Conservation (phyloP, 35 echinoderm and acorn worm genomes). For the Stichopus chloronotus region DNA sequence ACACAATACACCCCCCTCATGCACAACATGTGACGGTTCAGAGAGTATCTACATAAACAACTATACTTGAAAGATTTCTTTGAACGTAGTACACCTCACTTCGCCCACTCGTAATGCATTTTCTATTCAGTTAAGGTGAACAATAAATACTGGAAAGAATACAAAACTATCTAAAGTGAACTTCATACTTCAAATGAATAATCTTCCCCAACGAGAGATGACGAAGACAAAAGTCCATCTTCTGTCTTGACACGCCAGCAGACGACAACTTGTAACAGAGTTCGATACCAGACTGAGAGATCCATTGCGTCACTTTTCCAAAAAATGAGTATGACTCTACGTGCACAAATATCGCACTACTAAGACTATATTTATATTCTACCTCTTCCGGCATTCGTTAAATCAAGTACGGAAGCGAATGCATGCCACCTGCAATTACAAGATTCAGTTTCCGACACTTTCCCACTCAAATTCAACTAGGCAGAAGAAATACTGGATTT, state of each 20-base stretch:
- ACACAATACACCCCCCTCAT: too few relatives aligned
- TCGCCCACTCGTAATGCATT: too few relatives aligned
- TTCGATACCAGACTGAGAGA: neutral
- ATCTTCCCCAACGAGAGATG: neutral
- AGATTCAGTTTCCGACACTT: too few relatives aligned
- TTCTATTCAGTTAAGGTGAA: too few relatives aligned
- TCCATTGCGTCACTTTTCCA: neutral
- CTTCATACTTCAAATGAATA: neutral
- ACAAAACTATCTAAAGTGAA: neutral
- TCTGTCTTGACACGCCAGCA: neutral
- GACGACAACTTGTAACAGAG: neutral
- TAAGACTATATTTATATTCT: neutral
- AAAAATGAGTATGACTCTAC: neutral
- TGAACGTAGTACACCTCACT: too few relatives aligned
- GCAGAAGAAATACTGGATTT: too few relatives aligned
- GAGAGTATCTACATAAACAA: too few relatives aligned
- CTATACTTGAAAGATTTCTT: too few relatives aligned
- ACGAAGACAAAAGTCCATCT: neutral
- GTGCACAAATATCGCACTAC: neutral
- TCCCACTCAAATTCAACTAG: too few relatives aligned
- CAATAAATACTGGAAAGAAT: too few relatives aligned
- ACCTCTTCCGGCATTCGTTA: neutral
- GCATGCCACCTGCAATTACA: neutral
- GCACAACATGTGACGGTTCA: too few relatives aligned
- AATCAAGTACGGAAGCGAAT: neutral